Evolutionary conservation across 2,113 vertebrate species (phyloP), one percentile per base, ranked within the genome.

Genomic region (Lepus europaeus): DNA sequence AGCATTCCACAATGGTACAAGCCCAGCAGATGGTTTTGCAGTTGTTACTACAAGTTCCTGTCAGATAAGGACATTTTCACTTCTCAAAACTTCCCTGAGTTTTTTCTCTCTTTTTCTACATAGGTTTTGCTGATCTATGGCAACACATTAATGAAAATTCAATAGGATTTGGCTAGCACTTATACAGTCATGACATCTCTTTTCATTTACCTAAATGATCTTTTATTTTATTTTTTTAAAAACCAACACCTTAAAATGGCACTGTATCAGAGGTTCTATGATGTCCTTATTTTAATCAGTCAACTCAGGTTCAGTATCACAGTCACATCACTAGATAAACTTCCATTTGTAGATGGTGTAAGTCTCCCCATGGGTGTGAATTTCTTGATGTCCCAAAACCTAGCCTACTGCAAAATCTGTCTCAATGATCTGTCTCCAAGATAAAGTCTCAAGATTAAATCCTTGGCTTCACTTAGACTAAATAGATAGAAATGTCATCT

Each of bases 41-140:
- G 82, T 82, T 97, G 96, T 87, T 89, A 31, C 80, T 86, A 91
- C 97, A 97, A 36, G 74, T 86, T 96, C 45, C 0, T 53, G 87
- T 92, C 91, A 90, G 49, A 94, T 3, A 61, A 73, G 85, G 84
- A 80, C 73, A 83, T 92, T 96, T 81, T 92, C 63, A 95, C 82
- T 74, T 84, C 83, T 95, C 25, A 64, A 76, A 69, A 64, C 56
- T 95, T 92, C 53, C 33, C 70, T 79, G 56, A 56, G n/a, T 33
- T 84, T 94, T 87, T 77, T 53, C 59, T 94, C 79, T 53, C 66
- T 56, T 78, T 91, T 92, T 92, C 66, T 91, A 5, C 73, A 22
- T n/a, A 92, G 33, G 45, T 80, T 96, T 95, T 89, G 36, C 56
- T 87, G 49, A 86, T 80, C 79, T 68, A 17, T 77, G 69, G 29